Base-by-base conservation (phyloP, 2,888 invertebrate species). In the Lacanobia wlatinum region DNA sequence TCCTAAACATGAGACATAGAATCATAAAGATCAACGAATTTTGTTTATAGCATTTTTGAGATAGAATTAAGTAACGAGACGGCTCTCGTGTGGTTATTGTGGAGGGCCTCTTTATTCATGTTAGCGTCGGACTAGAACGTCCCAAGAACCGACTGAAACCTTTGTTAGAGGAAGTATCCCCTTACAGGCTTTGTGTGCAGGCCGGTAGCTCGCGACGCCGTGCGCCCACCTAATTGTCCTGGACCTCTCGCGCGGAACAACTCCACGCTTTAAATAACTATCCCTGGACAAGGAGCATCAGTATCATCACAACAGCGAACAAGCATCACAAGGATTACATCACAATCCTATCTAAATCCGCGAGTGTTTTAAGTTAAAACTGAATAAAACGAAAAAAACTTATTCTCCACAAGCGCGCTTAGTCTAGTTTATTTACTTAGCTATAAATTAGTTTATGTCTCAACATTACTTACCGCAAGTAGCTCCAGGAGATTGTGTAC, bases 111-210 rank as follows among this genome's bases (percentile, higher is more conserved):
- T 88, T 88, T 88, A 88, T 90, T 89, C 88, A 89, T 84, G 78
- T 82, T 85, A 84, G 84, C 83, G 84, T 84, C 85, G 83, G 87
- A 90, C 88, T 89, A 90, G 90, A 89, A 87, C 87, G 90, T 91
- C 90, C 89, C 90, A 92, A 94, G 92, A 90, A 90, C 72, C 85
- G 87, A 84, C 90, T 91, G 89, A 89, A 90, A 88, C 92, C 92
- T 90, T 93, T 94, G 96, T 94, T 92, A 92, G 90, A 94, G 94
- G 95, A 95, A 95, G 94, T 96, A 95, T 96, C 95, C 88, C 88
- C 93, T 96, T 95, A 94, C 96, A 89, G 78, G 90, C 94, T 94
- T 95, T 96, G 95, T 95, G 88, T 88, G 87, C 82, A 88, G 84
- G 86, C 87, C 87, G 91, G 90, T 90, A 88, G 85, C 90, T 88